Percentiles rank a stretch among this genome's conserved stretches.
phyloP scores from a whole-genome alignment of 2,797 vertebrate genomes.

The Scarus forsteni region DNA sequence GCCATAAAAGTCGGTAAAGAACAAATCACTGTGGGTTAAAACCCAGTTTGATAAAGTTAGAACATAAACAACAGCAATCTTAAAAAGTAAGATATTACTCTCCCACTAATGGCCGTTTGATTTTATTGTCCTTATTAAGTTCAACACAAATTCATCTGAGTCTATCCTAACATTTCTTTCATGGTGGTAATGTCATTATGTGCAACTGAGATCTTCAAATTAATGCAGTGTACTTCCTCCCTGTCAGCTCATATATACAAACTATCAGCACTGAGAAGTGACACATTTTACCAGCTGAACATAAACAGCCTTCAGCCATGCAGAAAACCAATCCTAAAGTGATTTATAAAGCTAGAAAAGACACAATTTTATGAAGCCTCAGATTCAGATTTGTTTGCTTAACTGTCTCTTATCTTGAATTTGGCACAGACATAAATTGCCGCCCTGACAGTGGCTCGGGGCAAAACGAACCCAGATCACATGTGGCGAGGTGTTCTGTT shows the following conservation, averaged over 20 bases:
- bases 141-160: no score
- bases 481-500: neutral
- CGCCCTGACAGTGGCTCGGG: neutral
- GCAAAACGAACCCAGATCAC: slow-evolving; percentile 19
- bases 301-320: neutral
- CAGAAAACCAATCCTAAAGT: neutral
- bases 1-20: no score
- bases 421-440: neutral
- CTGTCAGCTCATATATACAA: neutral
- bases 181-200: neutral
- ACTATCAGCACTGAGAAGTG: no score
- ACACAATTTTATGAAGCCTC: neutral
- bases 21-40: no score
- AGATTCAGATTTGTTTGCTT: neutral
- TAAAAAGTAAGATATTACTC: no score
- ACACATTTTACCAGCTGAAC: neutral
- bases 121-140: no score
- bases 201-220: neutral
- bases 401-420: neutral
- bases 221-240: neutral
- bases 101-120: no score
- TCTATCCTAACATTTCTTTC: neutral
- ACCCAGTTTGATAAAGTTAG: no score
- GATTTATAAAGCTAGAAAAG: no score
- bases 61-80: no score